Percentiles rank a stretch among this genome's conserved stretches.
phyloP scores from a whole-genome alignment of 2,797 vertebrate species.

The Poeciliopsis infans region DNA sequence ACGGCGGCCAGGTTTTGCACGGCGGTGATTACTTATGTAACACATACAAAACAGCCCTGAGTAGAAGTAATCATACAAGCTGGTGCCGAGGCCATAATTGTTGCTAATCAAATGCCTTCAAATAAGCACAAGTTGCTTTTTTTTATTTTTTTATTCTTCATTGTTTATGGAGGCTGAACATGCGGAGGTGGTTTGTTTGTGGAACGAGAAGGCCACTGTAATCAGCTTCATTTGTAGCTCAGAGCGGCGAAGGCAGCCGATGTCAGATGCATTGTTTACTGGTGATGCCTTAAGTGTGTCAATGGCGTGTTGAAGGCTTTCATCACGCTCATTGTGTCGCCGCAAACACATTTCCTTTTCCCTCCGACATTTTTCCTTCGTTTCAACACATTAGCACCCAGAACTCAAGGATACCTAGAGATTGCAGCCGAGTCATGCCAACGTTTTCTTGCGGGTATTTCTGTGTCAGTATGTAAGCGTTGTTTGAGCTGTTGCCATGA shows the following conservation, averaged over 20 bases:
- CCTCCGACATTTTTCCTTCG: background rate
- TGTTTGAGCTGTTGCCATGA: background rate
- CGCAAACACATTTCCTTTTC: background rate
- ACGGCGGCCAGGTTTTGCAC: constrained; percentile 29
- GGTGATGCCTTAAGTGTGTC: constrained; percentile 28
- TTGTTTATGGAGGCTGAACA: constrained; percentile 48
- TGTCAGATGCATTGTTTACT: constrained; percentile 28
- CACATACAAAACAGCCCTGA: constrained; percentile 54
- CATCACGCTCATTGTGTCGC: background rate
- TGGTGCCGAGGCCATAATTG: constrained; percentile 57
- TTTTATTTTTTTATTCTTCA: background rate
- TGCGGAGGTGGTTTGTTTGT: constrained; percentile 60
- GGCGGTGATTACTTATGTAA: constrained; percentile 51
- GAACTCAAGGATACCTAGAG: background rate
- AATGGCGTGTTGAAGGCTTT: constrained; percentile 7
- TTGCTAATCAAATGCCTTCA: constrained; percentile 69
- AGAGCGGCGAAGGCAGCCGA: constrained; percentile 28
- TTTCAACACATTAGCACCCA: constrained; percentile 5
- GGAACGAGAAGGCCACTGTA: constrained; percentile 26
- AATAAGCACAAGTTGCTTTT: constrained; percentile 11
- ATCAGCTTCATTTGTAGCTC: constrained; percentile 45
- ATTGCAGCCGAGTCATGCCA: background rate
- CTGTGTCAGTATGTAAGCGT: too few relatives aligned
- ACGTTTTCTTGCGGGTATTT: too few relatives aligned
- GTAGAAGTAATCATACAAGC: constrained; percentile 57